A percentile compares a stretch with the other conserved stretches of the same genome.
Evolutionary conservation across 2,113 vertebrate genomes (phyloP).

Genomic region (Empidonax alnorum): DNA sequence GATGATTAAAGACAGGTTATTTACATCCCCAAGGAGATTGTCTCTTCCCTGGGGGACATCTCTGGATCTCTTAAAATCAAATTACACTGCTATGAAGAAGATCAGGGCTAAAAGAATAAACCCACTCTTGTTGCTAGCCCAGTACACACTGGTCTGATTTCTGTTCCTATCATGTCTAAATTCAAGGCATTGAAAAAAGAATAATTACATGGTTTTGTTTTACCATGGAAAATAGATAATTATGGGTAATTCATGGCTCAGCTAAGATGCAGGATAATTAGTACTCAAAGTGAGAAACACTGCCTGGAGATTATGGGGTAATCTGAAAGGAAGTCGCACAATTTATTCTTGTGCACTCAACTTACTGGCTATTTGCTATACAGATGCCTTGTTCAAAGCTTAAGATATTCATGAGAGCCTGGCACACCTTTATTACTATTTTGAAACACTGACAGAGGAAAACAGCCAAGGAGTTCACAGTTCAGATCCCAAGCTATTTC

Average conservation of each 20-base stretch:
- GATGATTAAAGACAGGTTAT: background rate
- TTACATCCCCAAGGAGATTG: background rate
- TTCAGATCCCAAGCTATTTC: background rate
- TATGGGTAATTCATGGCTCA: conserved; percentile 17
- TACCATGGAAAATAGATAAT: conserved; percentile 42
- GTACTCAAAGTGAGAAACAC: background rate
- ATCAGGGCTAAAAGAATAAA: background rate
- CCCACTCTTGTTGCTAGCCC: background rate
- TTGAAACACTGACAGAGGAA: background rate
- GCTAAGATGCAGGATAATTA: conserved; percentile 29
- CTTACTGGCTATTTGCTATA: background rate
- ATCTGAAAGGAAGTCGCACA: background rate
- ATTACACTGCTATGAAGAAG: background rate
- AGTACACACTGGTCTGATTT: background rate
- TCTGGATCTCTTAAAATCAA: background rate
- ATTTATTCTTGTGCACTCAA: background rate
- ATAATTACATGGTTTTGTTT: conserved; percentile 41
- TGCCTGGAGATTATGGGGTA: background rate
- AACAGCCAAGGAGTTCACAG: background rate
- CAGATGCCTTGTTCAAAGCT: background rate
- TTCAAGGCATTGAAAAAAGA: background rate
- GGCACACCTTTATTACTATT: background rate
- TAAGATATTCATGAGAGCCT: background rate
- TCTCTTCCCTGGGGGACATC: background rate
- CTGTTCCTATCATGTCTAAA: background rate